Percentiles rank a stretch among this genome's conserved stretches.
Conservation (phyloP, 2,888 invertebrate species). For the Chalcosyrphus nemorum region DNA sequence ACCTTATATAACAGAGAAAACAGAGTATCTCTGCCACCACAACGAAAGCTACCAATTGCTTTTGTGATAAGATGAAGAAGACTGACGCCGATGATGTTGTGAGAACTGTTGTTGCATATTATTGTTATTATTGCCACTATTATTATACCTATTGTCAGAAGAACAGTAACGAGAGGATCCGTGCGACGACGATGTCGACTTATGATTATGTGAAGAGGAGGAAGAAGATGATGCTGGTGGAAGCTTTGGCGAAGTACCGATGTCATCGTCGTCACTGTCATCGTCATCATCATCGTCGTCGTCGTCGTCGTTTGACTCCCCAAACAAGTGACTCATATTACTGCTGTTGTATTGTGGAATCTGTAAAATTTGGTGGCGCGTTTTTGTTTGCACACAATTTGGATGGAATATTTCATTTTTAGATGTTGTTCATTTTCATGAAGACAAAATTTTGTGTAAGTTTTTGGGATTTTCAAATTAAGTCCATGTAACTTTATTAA, state of each 20-base stretch:
- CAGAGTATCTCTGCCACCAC: not conserved
- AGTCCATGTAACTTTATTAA: constrained; percentile 36
- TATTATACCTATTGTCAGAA: constrained; percentile 64
- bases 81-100: constrained; percentile 68
- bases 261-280: constrained; percentile 59
- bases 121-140: constrained; percentile 52
- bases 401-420: constrained; percentile 56
- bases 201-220: constrained; percentile 64
- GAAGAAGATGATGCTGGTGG: constrained; percentile 52
- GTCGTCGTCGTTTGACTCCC: constrained; percentile 77
- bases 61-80: constrained; percentile 63
- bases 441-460: constrained; percentile 21
- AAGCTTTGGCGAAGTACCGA: constrained; percentile 46
- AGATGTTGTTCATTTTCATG: constrained; percentile 53
- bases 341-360: constrained; percentile 74
- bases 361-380: constrained; percentile 74
- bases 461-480: constrained; percentile 17
- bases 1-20: constrained; percentile 16
- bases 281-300: constrained; percentile 75
- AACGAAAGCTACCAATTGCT: constrained; percentile 56
- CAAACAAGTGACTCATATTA: constrained; percentile 78
- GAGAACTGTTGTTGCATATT: constrained; percentile 59
- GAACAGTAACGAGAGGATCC: constrained; percentile 66
- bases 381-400: constrained; percentile 66
- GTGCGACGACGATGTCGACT: constrained; percentile 60